Conservation (phyloP, 2,888 invertebrate species). For the Myathropa florea region DNA sequence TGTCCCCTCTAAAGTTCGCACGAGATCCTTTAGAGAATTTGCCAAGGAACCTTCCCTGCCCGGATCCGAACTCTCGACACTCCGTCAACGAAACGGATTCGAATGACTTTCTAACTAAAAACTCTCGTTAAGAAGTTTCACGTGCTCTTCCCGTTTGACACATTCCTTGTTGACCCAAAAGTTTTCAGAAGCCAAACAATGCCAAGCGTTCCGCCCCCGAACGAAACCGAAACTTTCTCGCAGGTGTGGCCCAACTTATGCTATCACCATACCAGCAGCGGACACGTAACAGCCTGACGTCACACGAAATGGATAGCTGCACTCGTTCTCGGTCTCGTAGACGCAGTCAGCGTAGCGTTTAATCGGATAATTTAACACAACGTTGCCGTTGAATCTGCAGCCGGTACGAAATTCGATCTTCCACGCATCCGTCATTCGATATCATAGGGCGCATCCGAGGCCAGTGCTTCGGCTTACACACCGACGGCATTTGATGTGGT, state of each 20-base stretch:
- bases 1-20: background rate
- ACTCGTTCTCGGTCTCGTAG: background rate
- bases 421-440: slow-evolving; percentile 44
- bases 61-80: background rate
- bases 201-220: background rate
- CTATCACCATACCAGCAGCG: background rate
- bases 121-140: slow-evolving; percentile 44
- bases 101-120: slow-evolving; percentile 30
- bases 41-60: background rate
- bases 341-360: slow-evolving; percentile 34
- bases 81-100: background rate
- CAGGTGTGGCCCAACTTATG: slow-evolving; percentile 1
- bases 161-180: slow-evolving; percentile 35
- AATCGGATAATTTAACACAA: slow-evolving; percentile 51
- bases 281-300: background rate
- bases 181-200: slow-evolving; percentile 17
- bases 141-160: slow-evolving; percentile 14
- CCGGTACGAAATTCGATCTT: slow-evolving; percentile 38
- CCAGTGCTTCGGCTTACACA: background rate
- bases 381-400: background rate
- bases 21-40: background rate
- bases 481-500: background rate
- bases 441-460: background rate
- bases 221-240: slow-evolving; percentile 15
- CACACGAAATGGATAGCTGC: slow-evolving; percentile 1